Conservation (phyloP, 2,113 vertebrate genomes). For the Cyanoramphus novaezelandiae region DNA sequence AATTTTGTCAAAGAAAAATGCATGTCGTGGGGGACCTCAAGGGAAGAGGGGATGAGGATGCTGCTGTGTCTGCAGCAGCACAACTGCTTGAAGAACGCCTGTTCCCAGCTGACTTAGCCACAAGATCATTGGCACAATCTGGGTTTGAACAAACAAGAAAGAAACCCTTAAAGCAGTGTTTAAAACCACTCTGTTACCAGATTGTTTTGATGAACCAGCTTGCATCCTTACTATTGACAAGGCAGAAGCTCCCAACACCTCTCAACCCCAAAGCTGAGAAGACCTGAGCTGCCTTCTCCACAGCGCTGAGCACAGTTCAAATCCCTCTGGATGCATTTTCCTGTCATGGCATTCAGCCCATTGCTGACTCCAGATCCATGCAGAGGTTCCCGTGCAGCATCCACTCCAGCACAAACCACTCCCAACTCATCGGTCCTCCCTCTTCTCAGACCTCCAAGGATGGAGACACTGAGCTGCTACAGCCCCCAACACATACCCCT, state of each 20-base stretch:
- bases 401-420: background rate
- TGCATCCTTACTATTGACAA: background rate
- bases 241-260: background rate
- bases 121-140: background rate
- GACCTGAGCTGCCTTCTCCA: background rate
- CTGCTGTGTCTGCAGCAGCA: background rate
- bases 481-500: background rate
- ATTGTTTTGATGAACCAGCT: background rate
- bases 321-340: background rate
- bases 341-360: background rate
- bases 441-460: fast-evolving
- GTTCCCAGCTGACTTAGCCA: background rate
- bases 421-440: background rate
- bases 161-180: background rate
- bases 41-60: background rate
- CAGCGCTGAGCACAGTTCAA: fast-evolving
- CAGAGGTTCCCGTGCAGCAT: fast-evolving
- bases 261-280: fast-evolving
- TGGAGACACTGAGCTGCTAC: fast-evolving
- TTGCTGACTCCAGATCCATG: background rate
- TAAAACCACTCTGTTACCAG: fast-evolving
- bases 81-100: background rate
- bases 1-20: background rate
- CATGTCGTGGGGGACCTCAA: fast-evolving
- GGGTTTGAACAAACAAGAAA: background rate